Conservation (phyloP, 2,797 vertebrate genomes). For the Artibeus lituratus region DNA sequence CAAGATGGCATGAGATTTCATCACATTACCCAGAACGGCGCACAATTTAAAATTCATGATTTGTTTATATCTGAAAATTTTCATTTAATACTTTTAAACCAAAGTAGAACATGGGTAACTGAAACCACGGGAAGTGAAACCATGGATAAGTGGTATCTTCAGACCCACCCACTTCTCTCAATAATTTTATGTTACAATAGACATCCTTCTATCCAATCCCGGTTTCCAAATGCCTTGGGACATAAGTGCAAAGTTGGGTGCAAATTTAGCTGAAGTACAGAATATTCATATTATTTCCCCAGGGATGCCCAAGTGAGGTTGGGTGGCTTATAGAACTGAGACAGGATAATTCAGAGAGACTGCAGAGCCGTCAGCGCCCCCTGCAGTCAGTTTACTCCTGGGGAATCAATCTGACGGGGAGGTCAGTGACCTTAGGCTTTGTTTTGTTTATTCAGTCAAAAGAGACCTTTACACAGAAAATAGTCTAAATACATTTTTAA, state of each 20-base stretch:
- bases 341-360: not conserved
- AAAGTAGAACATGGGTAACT: not conserved
- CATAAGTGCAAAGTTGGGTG: not conserved
- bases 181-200: not conserved
- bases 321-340: not conserved
- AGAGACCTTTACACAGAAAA: not conserved
- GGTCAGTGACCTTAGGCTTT: not conserved
- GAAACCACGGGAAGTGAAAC: not conserved
- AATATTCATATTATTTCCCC: not conserved
- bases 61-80: not conserved
- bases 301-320: not conserved
- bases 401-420: not conserved
- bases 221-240: not conserved
- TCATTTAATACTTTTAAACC: not conserved
- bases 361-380: not conserved
- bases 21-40: not conserved
- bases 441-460: not conserved
- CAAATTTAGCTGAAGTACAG: not conserved
- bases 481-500: conserved; percentile 23
- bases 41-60: not conserved
- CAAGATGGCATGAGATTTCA: not conserved
- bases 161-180: not conserved
- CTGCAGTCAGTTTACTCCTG: not conserved
- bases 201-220: not conserved
- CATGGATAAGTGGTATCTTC: not conserved